A percentile compares a stretch with the other conserved stretches of the same genome.
phyloP scores from a whole-genome alignment of 2,797 vertebrate species.

The Brotula barbata region DNA sequence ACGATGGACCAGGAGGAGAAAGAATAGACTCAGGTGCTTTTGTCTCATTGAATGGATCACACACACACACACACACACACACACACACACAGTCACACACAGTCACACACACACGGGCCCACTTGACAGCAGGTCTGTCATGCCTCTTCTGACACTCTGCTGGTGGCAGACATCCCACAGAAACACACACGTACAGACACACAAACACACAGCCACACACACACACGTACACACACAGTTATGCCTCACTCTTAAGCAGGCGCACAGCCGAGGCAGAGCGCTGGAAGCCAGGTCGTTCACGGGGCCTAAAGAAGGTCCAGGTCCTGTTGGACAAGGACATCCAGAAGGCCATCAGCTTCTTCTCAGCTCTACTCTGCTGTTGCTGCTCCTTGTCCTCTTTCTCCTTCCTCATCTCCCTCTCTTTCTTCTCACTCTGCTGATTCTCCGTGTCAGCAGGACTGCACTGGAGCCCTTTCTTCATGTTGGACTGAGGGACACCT shows the following conservation, averaged over 20 bases:
- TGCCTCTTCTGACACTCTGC: constrained; percentile 52
- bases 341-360: constrained; percentile 77
- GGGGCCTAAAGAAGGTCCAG: constrained; percentile 69
- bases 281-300: constrained; percentile 62
- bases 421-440: constrained; percentile 27
- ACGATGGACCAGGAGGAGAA: constrained; percentile 15
- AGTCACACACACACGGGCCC: constrained; percentile 2
- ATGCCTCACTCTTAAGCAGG: constrained; percentile 77
- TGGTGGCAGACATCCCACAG: constrained; percentile 42
- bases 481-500: constrained; percentile 22
- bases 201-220: constrained; percentile 19
- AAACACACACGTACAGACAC: constrained; percentile 16
- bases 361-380: constrained; percentile 67
- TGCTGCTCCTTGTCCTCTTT: constrained; percentile 30
- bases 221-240: constrained; percentile 20
- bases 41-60: constrained; percentile 37
- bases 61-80: constrained; percentile 30
- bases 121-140: constrained; percentile 56
- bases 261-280: constrained; percentile 66
- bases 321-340: constrained; percentile 70
- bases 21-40: constrained; percentile 38
- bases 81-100: constrained; percentile 4
- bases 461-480: constrained; percentile 60
- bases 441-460: constrained; percentile 27
- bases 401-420: constrained; percentile 44